Evolutionary conservation across 1,140 invertebrate genomes (phyloP).

Genomic region (Thalassaphorura encarpata): DNA sequence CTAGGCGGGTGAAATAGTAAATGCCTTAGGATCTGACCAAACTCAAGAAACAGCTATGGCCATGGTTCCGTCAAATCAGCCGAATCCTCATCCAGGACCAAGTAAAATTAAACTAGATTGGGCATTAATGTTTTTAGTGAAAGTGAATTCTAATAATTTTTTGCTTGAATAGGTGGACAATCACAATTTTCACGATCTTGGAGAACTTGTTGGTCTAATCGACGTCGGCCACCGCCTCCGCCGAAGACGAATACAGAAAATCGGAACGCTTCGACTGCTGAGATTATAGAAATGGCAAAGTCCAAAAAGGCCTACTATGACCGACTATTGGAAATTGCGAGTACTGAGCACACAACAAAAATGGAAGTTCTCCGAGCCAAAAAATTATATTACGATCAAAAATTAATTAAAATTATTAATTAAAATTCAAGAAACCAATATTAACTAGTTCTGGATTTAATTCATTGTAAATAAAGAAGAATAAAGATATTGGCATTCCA

Average conservation of each 20-base stretch:
- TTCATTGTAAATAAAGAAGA: not conserved
- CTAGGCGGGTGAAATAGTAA: too few species aligned
- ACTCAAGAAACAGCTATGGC: too few species aligned
- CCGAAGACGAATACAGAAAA: not conserved
- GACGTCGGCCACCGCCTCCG: not conserved
- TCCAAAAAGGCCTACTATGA: not conserved
- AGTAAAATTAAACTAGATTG: too few species aligned
- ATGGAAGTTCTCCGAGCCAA: not conserved
- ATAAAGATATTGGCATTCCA: not conserved
- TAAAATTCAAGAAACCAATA: not conserved
- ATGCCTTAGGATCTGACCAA: too few species aligned
- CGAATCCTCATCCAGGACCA: too few species aligned
- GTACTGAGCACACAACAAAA: not conserved
- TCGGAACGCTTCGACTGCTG: not conserved
- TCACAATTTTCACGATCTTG: not conserved
- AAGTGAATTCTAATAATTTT: too few species aligned
- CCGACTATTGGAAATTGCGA: not conserved
- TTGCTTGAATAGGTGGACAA: too few species aligned
- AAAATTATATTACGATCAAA: not conserved
- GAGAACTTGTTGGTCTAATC: not conserved
- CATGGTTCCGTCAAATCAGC: too few species aligned
- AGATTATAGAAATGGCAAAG: not conserved
- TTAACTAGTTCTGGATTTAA: not conserved
- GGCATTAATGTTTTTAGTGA: too few species aligned
- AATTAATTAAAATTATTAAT: not conserved